These are phyloP conservation scores for Scarus forsteni DNA, from an alignment of 2,797 vertebrate species.

Conservation along the genomic window DNA sequence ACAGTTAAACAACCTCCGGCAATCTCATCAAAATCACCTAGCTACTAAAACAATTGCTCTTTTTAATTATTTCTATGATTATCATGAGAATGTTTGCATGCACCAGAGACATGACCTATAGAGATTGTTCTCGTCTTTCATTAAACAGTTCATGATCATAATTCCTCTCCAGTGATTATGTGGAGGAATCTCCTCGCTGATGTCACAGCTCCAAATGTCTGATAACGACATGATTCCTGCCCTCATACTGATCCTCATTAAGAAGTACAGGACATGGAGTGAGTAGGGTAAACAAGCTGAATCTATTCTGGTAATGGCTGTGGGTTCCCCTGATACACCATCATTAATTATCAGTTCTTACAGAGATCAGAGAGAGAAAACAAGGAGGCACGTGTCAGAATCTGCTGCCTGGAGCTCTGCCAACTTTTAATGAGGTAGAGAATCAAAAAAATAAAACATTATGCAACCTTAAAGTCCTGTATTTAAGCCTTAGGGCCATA, in stretches of 20 bases:
- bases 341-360: constrained; percentile 82
- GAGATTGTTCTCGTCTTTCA: neutral
- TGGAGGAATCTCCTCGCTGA: constrained; percentile 45
- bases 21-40: no score
- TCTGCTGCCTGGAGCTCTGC: constrained; percentile 53
- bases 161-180: constrained; percentile 36
- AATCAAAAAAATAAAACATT: constrained; percentile 49
- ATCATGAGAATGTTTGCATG: no score
- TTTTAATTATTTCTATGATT: no score
- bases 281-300: constrained; percentile 74
- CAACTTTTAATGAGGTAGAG: constrained; percentile 75
- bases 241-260: constrained; percentile 70
- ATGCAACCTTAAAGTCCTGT: constrained; percentile 7
- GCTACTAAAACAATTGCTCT: no score
- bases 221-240: constrained; percentile 54
- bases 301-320: constrained; percentile 77
- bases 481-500: neutral
- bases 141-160: constrained; percentile 24
- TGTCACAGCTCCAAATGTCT: constrained; percentile 43
- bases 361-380: constrained; percentile 75
- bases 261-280: constrained; percentile 58
- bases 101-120: neutral
- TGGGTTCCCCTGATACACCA: constrained; percentile 60
- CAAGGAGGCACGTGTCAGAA: constrained; percentile 59
- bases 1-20: no score